These are phyloP conservation scores for Galemys pyrenaicus DNA, from an alignment of 2,113 vertebrate genomes.

Conservation along the genomic window DNA sequence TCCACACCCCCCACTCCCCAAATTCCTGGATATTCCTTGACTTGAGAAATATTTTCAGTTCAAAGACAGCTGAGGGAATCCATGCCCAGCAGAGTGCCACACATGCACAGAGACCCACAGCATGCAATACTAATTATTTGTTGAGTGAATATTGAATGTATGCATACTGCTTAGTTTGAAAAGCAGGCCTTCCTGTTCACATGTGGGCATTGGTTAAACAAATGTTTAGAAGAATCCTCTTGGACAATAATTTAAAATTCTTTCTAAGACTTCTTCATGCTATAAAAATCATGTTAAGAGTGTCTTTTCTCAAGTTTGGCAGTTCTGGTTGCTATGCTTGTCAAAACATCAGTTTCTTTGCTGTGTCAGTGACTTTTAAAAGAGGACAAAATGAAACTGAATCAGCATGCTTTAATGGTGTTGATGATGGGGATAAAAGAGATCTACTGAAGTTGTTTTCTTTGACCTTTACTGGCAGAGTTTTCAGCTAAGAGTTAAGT, in stretches of 20 bases:
- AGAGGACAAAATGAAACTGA: neutral
- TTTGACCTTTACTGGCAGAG: neutral
- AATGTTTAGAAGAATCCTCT: neutral
- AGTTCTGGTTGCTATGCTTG: neutral
- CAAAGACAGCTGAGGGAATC: constrained; percentile 10
- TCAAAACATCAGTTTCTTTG: constrained; percentile 43
- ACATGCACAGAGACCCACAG: neutral
- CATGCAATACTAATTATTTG: neutral
- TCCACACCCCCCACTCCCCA: no score
- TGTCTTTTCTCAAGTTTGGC: neutral
- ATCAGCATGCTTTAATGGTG: neutral
- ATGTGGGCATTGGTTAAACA: neutral
- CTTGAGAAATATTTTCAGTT: neutral
- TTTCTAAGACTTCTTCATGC: neutral
- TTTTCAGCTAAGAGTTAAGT: neutral
- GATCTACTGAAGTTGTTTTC: neutral
- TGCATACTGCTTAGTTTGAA: neutral
- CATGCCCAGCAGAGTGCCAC: neutral
- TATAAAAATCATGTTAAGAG: neutral
- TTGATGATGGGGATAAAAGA: constrained; percentile 49
- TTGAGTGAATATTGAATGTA: neutral
- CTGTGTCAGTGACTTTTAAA: constrained; percentile 44
- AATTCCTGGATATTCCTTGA: neutral
- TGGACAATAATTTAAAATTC: neutral
- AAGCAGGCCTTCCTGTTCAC: neutral